Conservation (phyloP, 1,140 invertebrate genomes). For the Asobara japonica region DNA sequence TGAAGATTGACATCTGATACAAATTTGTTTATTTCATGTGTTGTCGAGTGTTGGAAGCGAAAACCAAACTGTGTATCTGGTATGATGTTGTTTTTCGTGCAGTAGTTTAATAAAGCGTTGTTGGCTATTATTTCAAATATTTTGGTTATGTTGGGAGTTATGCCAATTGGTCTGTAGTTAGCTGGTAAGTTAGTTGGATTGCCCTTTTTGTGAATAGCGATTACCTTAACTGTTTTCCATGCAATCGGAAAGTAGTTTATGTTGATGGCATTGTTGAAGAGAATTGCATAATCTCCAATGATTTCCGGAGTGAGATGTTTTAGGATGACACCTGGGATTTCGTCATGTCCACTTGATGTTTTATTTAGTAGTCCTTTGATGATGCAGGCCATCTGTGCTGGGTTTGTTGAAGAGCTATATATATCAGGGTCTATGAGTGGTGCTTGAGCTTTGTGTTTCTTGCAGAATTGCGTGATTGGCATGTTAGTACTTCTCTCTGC, state of each 20-base stretch:
- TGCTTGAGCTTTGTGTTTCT: background rate
- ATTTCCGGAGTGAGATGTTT: background rate
- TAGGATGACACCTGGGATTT: constrained; percentile 10
- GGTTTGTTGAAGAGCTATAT: background rate
- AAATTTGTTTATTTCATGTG: too few relatives aligned
- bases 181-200: too few relatives aligned
- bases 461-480: background rate
- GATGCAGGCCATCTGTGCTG: background rate
- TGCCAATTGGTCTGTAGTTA: too few relatives aligned
- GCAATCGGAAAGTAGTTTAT: background rate
- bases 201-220: constrained; percentile 6
- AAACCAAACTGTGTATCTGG: too few relatives aligned
- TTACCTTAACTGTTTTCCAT: constrained; percentile 7
- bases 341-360: constrained; percentile 7
- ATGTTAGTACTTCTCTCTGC: background rate
- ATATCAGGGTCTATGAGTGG: background rate
- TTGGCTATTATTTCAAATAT: too few relatives aligned
- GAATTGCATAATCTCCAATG: background rate
- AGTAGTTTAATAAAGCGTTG: too few relatives aligned
- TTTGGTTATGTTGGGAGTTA: too few relatives aligned
- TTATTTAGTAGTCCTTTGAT: constrained; percentile 19
- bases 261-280: constrained; percentile 10
- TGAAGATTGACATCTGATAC: too few relatives aligned
- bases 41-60: too few relatives aligned
- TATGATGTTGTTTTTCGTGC: too few relatives aligned